These are phyloP conservation scores for Dallia pectoralis DNA, from an alignment of 2,797 vertebrate genomes.

Conservation along the genomic window DNA sequence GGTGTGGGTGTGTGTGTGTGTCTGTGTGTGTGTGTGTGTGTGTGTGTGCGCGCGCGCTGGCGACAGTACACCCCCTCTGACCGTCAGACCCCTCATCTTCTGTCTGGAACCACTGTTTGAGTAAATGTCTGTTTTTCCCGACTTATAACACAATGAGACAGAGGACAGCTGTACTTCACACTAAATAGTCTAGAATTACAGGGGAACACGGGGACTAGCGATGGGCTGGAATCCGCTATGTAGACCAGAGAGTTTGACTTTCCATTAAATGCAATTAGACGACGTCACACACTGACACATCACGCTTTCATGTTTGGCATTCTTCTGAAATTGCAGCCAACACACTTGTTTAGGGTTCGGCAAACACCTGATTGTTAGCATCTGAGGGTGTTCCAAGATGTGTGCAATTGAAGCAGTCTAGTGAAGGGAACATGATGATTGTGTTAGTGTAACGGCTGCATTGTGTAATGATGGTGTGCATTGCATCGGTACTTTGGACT, in stretches of 20 bases:
- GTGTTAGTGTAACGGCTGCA: conserved; percentile 69
- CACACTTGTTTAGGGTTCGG: conserved; percentile 53
- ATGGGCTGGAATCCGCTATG: conserved; percentile 40
- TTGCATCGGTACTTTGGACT: conserved; percentile 67
- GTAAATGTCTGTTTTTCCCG: conserved; percentile 68
- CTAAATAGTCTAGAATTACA: conserved; percentile 67
- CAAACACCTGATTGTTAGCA: conserved; percentile 60
- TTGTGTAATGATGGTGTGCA: conserved; percentile 61
- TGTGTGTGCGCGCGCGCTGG: conserved; percentile 32
- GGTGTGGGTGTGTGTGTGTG: conserved; percentile 4
- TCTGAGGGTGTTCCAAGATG: conserved; percentile 59
- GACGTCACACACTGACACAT: conserved; percentile 54
- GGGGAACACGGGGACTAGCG: conserved; percentile 47
- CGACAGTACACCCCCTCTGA: conserved; percentile 62
- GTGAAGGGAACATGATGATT: conserved; percentile 71
- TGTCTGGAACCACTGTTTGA: conserved; percentile 60
- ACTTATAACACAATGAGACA: conserved; percentile 59
- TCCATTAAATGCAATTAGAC: conserved; percentile 1
- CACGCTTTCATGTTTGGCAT: conserved; percentile 66
- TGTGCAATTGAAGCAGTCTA: conserved; percentile 60
- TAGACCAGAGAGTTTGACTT: neutral
- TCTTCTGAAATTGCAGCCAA: conserved; percentile 63
- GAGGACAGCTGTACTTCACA: conserved; percentile 64
- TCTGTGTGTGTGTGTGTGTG: neutral
- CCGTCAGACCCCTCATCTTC: conserved; percentile 67